Evolutionary conservation across 2,113 vertebrate species (phyloP), one percentile per base, ranked within the genome.

Genomic region (Corydoras maculifer): DNA sequence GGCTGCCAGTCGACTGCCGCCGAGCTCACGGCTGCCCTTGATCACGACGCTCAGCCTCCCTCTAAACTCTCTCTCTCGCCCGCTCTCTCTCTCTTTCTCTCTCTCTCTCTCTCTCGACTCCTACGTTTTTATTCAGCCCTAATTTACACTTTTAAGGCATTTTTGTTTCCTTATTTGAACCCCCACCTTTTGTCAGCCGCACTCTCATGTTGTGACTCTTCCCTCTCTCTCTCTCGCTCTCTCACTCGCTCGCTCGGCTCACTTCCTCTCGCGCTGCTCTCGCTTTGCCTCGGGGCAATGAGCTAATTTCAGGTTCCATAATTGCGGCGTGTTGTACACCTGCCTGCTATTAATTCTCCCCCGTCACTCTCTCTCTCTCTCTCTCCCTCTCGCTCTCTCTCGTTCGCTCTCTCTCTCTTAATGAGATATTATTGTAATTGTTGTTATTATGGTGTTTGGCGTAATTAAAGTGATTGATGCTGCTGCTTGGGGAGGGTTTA

Each of bases 71-170:
- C 35, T 43, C 35, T 43, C 35, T 43, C 35, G 4, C 35, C 7
- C 35, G 4, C 35, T 43, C 35, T 43, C 35, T 43, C 35, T 43
- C 35, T 43, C 35, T 43, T 2, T 43, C 35, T 91, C 90, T 86
- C 88, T 86, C 89, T 91, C 92, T 92, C 90, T 91, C 55, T 62
- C 35, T 60, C 68, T 50, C 7, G 54, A 60, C 65, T 43, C 68
- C 57, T 57, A 5, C 6, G 30, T 68, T 95, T 94, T 91, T 60
- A 72, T 69, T 91, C 91, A 89, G 90, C 91, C 35, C 92, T 96
- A 92, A 97, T 99, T 98, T 98, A 93, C 94, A 98, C 94, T 94
- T 97, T 94, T 91, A 94, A 97, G 93, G 90, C 93, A 92, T 94
- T 94, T 97, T 93, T 95, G 92, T 95, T 94, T 94, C 91, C 91